Conservation (phyloP, 2,888 invertebrate genomes). For the Podabrus alpinus region DNA sequence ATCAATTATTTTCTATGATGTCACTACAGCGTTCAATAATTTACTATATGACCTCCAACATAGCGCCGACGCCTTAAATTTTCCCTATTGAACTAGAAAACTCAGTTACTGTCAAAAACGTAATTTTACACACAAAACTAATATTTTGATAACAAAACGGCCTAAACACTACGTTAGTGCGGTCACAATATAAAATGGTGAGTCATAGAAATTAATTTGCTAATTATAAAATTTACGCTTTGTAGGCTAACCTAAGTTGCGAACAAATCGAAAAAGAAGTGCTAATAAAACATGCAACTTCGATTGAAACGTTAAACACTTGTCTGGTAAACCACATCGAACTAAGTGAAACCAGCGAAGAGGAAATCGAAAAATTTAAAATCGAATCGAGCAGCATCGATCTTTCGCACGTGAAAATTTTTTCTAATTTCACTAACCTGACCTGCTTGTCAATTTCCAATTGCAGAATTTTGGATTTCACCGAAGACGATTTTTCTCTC, state of each 20-base stretch:
- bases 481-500: neutral
- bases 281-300: neutral
- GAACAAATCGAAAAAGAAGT: neutral
- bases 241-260: neutral
- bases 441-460: neutral
- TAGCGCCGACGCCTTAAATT: neutral
- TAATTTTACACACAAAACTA: neutral
- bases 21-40: neutral
- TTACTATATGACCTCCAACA: neutral
- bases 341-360: neutral
- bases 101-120: neutral
- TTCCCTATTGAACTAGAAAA: neutral
- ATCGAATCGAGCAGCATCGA: slow-evolving; percentile 2
- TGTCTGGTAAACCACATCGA: neutral
- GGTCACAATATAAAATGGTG: neutral
- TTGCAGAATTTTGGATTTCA: slow-evolving; percentile 1
- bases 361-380: neutral
- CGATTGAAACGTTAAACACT: neutral
- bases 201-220: neutral
- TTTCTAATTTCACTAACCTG: neutral
- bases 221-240: neutral
- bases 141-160: neutral
- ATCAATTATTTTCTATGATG: neutral
- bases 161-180: neutral
- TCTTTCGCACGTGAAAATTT: neutral